A percentile compares a stretch with the other conserved stretches of the same genome.
These are phyloP conservation scores for Dryoscopus gambensis DNA, from an alignment of 2,113 vertebrate species.

Conservation along the genomic window DNA sequence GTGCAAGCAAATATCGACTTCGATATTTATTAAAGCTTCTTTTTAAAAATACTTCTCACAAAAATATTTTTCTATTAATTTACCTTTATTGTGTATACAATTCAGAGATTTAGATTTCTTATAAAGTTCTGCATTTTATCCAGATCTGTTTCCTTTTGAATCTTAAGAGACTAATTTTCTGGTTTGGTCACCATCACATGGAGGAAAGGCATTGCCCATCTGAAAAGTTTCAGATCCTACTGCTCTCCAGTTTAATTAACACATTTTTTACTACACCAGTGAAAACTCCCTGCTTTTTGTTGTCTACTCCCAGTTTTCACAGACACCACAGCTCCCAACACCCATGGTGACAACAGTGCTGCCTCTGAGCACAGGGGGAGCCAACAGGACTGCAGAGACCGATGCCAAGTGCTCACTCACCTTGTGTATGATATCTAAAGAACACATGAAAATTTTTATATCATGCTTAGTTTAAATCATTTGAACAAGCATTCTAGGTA, in stretches of 20 bases:
- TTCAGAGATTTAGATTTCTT: not conserved
- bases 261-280: not conserved
- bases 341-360: rapidly evolving
- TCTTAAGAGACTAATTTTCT: not conserved
- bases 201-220: not conserved
- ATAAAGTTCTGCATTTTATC: not conserved
- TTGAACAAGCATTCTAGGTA: not conserved
- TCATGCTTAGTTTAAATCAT: not conserved
- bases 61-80: not conserved
- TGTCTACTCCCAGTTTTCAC: not conserved
- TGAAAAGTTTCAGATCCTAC: not conserved
- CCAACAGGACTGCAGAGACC: rapidly evolving
- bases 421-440: not conserved
- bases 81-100: not conserved
- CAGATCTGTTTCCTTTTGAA: not conserved
- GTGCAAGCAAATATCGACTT: not conserved
- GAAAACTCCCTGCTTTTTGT: not conserved
- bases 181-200: not conserved
- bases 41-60: not conserved
- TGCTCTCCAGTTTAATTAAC: not conserved
- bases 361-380: rapidly evolving
- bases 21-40: not conserved
- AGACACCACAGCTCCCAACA: not conserved
- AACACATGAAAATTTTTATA: not conserved
- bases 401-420: not conserved